These are phyloP conservation scores for Anolis carolinensis DNA, from an alignment of 2,113 vertebrate genomes.

Conservation along the genomic window DNA sequence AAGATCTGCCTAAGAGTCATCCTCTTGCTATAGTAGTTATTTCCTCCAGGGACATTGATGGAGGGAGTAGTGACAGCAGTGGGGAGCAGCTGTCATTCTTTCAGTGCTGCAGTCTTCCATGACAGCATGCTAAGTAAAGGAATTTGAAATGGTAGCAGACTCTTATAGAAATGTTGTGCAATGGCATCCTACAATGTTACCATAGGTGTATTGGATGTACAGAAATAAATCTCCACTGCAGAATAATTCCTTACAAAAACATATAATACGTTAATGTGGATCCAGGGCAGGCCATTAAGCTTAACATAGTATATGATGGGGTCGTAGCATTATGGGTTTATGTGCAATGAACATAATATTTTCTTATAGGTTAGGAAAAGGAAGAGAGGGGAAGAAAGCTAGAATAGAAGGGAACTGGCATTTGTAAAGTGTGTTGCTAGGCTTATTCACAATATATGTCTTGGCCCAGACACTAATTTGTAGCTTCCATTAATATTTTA, in stretches of 20 bases:
- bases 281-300: neutral
- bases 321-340: neutral
- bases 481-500: neutral
- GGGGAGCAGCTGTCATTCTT: slow-evolving; percentile 1
- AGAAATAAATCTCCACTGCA: neutral
- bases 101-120: neutral
- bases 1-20: neutral
- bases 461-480: neutral
- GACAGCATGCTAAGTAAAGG: neutral
- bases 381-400: neutral
- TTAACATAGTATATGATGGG: neutral
- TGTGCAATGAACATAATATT: neutral
- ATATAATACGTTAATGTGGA: neutral
- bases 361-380: neutral
- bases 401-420: neutral
- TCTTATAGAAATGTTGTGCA: neutral
- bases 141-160: neutral
- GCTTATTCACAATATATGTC: neutral
- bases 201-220: neutral
- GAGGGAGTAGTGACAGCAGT: neutral
- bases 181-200: neutral
- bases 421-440: neutral
- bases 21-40: neutral
- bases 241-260: neutral
- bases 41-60: neutral